These are phyloP conservation scores for Cephalopterus ornatus DNA, from an alignment of 2,113 vertebrate genomes.

Conservation along the genomic window DNA sequence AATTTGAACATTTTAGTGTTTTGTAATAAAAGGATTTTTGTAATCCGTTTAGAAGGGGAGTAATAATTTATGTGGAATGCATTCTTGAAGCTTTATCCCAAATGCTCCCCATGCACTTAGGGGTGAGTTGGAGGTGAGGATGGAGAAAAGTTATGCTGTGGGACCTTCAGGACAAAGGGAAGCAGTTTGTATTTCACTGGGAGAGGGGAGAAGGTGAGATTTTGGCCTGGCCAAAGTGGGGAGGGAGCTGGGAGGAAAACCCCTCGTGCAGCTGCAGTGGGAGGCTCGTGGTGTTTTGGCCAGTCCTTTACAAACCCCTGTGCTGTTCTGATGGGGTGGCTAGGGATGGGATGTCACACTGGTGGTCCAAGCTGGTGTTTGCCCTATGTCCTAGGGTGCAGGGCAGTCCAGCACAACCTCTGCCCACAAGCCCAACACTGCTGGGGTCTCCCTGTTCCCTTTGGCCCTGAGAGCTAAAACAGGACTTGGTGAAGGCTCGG, in stretches of 20 bases:
- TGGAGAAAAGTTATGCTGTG: background rate
- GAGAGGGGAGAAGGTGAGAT: background rate
- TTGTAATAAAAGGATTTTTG: conserved; percentile 49
- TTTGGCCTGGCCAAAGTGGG: background rate
- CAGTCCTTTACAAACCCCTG: background rate
- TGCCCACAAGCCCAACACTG: background rate
- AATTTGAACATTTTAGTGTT: conserved; percentile 43
- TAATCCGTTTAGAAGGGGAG: conserved; percentile 47
- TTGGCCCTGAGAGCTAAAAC: background rate
- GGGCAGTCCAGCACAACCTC: background rate
- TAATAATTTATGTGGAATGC: background rate
- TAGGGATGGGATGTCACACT: background rate
- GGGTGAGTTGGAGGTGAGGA: conserved; percentile 24
- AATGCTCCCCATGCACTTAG: accelerated
- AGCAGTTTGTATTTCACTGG: background rate
- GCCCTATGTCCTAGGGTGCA: accelerated
- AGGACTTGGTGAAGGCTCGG: background rate
- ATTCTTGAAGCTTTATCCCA: conserved; percentile 5
- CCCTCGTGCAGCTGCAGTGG: background rate
- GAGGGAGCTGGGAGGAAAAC: background rate
- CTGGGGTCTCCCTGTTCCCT: background rate
- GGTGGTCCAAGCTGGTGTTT: accelerated
- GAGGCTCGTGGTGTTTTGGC: background rate
- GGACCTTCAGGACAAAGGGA: background rate
- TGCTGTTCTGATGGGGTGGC: accelerated